These are phyloP conservation scores for Lates calcarifer DNA, from an alignment of 2,113 vertebrate species.

Conservation along the genomic window DNA sequence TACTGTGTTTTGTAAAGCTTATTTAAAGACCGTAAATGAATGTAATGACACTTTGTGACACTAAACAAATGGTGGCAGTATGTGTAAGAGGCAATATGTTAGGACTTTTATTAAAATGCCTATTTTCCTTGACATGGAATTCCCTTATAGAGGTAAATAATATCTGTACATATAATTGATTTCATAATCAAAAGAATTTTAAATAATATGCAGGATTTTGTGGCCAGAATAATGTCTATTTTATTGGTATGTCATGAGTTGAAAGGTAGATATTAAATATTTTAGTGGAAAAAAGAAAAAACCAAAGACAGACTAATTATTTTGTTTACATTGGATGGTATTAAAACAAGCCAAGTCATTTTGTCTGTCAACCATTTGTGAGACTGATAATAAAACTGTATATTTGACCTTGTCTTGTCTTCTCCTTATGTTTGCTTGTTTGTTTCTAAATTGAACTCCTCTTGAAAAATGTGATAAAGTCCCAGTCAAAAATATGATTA, in stretches of 20 bases:
- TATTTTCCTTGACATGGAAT: background rate
- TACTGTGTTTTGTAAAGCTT: background rate
- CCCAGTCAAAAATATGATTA: too few relatives aligned
- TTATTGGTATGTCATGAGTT: conserved; percentile 29
- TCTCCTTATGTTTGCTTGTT: background rate
- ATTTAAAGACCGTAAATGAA: conserved; percentile 13
- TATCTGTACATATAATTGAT: conserved; percentile 17
- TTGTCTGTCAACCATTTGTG: conserved; percentile 32
- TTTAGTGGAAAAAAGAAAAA: conserved; percentile 36
- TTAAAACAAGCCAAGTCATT: background rate
- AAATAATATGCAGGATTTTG: background rate
- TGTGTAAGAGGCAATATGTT: conserved; percentile 12
- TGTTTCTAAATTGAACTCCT: background rate
- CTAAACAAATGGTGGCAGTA: conserved; percentile 1
- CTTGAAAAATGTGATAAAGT: background rate
- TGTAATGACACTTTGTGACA: conserved; percentile 4
- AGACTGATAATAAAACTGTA: conserved; percentile 50
- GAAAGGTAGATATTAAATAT: conserved; percentile 38
- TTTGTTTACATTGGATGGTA: conserved; percentile 49
- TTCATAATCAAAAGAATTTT: conserved; percentile 11
- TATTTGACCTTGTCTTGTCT: conserved; percentile 22
- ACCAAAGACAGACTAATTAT: conserved; percentile 54
- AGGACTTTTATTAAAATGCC: background rate
- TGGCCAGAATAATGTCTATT: conserved; percentile 31
- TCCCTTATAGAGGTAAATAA: conserved; percentile 3